These are phyloP conservation scores for Larimichthys crocea DNA, from an alignment of 2,113 vertebrate genomes.

Conservation along the genomic window DNA sequence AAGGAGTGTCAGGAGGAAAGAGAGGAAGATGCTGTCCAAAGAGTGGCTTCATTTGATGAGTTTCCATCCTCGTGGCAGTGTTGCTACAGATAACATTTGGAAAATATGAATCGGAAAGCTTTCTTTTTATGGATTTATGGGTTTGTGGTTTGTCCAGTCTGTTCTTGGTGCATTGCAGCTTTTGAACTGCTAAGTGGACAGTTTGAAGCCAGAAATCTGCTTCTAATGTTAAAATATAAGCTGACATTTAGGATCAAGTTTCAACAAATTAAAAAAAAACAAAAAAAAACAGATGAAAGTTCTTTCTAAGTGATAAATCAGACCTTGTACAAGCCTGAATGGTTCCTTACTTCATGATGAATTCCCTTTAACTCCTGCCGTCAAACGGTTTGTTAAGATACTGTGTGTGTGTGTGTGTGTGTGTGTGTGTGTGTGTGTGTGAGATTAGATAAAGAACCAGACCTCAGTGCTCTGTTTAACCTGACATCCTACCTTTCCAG, in stretches of 20 bases:
- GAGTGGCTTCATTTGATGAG: too few relatives aligned
- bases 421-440: not conserved
- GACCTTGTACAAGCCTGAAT: not conserved
- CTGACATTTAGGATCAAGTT: conserved; percentile 16
- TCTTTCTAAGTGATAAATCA: not conserved
- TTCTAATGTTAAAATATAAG: conserved; percentile 12
- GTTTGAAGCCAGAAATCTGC: conserved; percentile 1
- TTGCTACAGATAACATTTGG: not conserved
- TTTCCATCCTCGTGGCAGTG: not conserved
- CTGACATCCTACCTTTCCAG: not conserved
- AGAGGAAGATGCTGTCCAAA: too few relatives aligned
- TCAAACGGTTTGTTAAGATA: not conserved
- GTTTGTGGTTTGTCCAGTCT: not conserved
- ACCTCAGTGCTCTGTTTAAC: not conserved
- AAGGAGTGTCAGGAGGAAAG: too few relatives aligned
- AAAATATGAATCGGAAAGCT: not conserved
- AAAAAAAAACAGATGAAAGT: not conserved
- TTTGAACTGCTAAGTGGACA: conserved; percentile 11
- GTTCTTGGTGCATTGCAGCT: conserved; percentile 28
- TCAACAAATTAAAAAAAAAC: not conserved
- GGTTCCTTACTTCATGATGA: not conserved
- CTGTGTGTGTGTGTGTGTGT: not conserved
- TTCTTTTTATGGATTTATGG: not conserved
- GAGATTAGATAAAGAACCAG: not conserved
- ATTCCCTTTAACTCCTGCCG: not conserved